These are phyloP conservation scores for Natrix natrix DNA, from an alignment of 2,797 vertebrate species.

Conservation along the genomic window DNA sequence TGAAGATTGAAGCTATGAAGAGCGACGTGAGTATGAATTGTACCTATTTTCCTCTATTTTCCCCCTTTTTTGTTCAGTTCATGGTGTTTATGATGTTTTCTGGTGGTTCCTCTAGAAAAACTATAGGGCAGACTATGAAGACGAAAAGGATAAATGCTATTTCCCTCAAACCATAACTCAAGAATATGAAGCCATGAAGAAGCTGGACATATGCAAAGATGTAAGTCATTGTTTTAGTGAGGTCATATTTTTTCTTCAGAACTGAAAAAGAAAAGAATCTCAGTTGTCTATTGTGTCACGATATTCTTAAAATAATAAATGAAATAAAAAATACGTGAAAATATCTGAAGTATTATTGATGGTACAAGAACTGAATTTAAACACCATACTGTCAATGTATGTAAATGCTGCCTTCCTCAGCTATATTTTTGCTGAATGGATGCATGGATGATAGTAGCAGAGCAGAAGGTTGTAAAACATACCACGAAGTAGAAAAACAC, in stretches of 20 bases:
- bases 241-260: neutral
- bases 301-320: neutral
- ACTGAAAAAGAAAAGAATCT: neutral
- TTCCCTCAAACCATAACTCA: slow-evolving; percentile 95
- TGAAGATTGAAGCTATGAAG: slow-evolving; percentile 85
- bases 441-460: neutral
- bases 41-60: neutral
- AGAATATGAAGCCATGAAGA: slow-evolving; percentile 89
- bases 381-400: neutral
- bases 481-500: neutral
- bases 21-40: slow-evolving; percentile 77
- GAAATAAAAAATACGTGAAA: neutral
- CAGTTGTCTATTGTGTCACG: neutral
- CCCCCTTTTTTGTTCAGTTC: neutral
- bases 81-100: neutral
- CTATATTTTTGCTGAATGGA: neutral
- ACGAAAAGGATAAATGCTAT: slow-evolving; percentile 89
- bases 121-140: slow-evolving; percentile 94
- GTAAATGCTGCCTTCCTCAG: neutral
- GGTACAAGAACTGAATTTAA: neutral
- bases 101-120: slow-evolving; percentile 77
- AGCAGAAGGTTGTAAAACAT: neutral
- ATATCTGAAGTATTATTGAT: neutral
- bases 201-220: slow-evolving; percentile 84
- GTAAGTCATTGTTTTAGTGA: slow-evolving; percentile 74